These are phyloP conservation scores for Casuarius casuarius DNA, from an alignment of 2,113 vertebrate species.

Conservation along the genomic window DNA sequence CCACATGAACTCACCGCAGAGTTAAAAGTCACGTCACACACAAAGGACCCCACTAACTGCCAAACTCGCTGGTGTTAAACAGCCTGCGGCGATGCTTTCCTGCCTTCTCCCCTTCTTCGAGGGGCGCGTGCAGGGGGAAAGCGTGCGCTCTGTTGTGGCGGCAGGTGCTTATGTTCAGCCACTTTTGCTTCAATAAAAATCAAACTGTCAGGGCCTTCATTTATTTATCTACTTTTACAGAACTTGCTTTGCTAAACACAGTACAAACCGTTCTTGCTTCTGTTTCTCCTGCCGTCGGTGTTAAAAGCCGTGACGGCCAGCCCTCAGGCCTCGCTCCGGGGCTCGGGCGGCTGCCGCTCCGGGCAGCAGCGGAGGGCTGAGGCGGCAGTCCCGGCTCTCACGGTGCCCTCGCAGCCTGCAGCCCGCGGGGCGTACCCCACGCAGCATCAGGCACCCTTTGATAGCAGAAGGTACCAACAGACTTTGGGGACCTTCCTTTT, in stretches of 20 bases:
- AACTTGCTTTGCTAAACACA: neutral
- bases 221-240: neutral
- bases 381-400: too few relatives aligned
- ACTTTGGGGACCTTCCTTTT: too few relatives aligned
- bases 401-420: too few relatives aligned
- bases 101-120: neutral
- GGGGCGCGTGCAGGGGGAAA: neutral
- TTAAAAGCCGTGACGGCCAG: neutral
- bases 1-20: neutral
- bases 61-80: neutral
- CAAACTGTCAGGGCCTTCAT: neutral
- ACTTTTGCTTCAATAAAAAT: neutral
- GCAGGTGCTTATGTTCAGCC: neutral
- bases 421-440: too few relatives aligned
- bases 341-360: neutral
- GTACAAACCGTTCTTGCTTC: neutral
- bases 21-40: neutral
- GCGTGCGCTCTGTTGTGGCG: neutral
- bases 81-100: neutral
- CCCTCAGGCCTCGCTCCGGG: too few relatives aligned
- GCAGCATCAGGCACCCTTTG: too few relatives aligned
- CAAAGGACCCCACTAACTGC: neutral
- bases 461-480: too few relatives aligned
- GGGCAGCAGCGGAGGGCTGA: too few relatives aligned
- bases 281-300: neutral